Evolutionary conservation across 2,113 vertebrate genomes (phyloP), one percentile per base, ranked within the genome.

Genomic region (Dromiciops gliroides): DNA sequence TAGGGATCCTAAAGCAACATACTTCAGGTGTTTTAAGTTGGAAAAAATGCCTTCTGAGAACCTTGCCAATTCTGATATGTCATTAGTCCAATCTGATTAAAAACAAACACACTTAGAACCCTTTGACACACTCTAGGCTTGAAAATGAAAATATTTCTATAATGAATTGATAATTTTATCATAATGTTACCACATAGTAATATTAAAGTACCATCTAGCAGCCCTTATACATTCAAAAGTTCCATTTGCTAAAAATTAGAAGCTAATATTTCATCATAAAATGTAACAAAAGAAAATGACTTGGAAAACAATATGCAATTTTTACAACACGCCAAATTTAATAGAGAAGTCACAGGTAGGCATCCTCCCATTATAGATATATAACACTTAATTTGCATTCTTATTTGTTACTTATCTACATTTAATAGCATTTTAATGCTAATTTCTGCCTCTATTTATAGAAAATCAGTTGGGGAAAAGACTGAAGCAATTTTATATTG

Each of bases 371-470:
- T 95, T 92, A 89, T n/a, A 93, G 95, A 94, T 50, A 93, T 90
- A 89, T 90, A 92, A 51, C n/a, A 52, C 25, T 47, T 97, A 52
- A 95, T 96, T 97, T 96, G 24, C 91, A 97, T 97, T 94, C 95
- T 93, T 95, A 90, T 97, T 96, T 96, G 91, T 89, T 91, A 91
- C 48, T 89, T 95, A 91, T 91, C 51, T 96, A 48, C 50, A 94
- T 93, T 97, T 97, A 96, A 95, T 94, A 96, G 56, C 2, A 67
- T 52, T 94, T 48, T 88, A 11, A 50, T 96, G 93, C 50, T 97
- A 90, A 90, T 95, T 94, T 91, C 8, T 25, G 91, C 52, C 3
- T 94, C 91, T 96, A 92, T 93, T 96, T 95, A 92, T 93, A 93
- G 52, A 93, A 89, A 96, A 96, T 51, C 16, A 44, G n/a, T 94